phyloP scores from a whole-genome alignment of 1,140 invertebrate species.

The Prorops nasuta region DNA sequence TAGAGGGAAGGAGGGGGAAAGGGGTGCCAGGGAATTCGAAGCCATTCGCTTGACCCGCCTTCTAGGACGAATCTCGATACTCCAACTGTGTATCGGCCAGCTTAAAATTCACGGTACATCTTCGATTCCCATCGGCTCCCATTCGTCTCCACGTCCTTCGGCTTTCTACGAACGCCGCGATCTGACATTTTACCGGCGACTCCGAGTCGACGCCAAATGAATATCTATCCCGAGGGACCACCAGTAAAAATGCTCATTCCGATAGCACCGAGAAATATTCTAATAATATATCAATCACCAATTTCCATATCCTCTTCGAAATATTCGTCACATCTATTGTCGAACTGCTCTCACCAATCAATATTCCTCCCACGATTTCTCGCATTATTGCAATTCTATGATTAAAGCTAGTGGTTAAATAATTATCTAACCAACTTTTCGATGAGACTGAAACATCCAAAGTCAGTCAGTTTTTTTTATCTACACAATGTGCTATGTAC shows the following conservation, averaged over 20 bases:
- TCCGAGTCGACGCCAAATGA: not conserved
- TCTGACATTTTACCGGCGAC: not conserved
- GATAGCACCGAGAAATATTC: not conserved
- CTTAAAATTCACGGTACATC: conserved; percentile 24
- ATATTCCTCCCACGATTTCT: no score
- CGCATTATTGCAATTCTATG: no score
- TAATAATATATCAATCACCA: not conserved
- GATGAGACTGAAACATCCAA: no score
- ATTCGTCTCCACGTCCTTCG: conserved; percentile 14
- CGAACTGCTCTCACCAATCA: no score
- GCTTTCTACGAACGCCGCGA: conserved; percentile 1
- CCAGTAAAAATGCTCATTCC: no score
- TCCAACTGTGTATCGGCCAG: not conserved
- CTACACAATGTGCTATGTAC: no score
- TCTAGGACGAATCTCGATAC: conserved; percentile 10
- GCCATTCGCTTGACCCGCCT: not conserved
- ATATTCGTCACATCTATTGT: not conserved
- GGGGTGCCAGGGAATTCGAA: not conserved
- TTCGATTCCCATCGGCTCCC: conserved; percentile 7
- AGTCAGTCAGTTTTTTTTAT: no score
- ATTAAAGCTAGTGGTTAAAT: no score
- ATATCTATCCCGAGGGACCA: not conserved
- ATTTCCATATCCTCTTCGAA: no score
- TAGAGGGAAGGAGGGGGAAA: not conserved
- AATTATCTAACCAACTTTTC: no score